A percentile compares a stretch with the other conserved stretches of the same genome.
These are phyloP conservation scores for Drosophila antonietae DNA, from an alignment of 2,888 invertebrate genomes.

Conservation along the genomic window DNA sequence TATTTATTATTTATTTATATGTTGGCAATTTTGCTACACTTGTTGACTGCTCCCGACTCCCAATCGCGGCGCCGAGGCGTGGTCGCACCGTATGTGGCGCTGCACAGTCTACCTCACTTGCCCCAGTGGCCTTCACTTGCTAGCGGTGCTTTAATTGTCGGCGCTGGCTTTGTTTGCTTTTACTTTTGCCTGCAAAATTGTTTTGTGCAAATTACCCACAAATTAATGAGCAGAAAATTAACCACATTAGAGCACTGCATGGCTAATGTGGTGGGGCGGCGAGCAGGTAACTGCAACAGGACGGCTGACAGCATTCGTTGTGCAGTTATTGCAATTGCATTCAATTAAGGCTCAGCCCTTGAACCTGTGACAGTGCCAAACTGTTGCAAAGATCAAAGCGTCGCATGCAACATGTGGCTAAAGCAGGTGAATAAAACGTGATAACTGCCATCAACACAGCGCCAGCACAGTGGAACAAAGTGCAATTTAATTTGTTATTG, in stretches of 20 bases:
- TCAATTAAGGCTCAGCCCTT: slow-evolving; percentile 50
- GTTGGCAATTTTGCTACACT: slow-evolving; percentile 57
- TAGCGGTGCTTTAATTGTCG: slow-evolving; percentile 62
- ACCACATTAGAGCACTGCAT: slow-evolving; percentile 65
- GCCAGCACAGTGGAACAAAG: slow-evolving; percentile 44
- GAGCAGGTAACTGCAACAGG: slow-evolving; percentile 8
- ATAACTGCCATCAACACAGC: slow-evolving; percentile 6
- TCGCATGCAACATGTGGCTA: slow-evolving; percentile 31
- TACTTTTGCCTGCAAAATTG: slow-evolving; percentile 74
- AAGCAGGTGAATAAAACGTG: slow-evolving; percentile 12
- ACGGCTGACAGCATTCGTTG: slow-evolving; percentile 25
- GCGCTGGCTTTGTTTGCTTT: slow-evolving; percentile 62
- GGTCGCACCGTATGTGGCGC: slow-evolving; percentile 36
- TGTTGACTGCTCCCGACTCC: slow-evolving; percentile 46
- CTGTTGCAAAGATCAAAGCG: slow-evolving; percentile 24
- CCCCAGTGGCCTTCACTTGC: slow-evolving; percentile 14
- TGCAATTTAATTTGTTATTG: background rate
- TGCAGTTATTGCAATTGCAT: slow-evolving; percentile 26
- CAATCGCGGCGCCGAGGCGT: slow-evolving; percentile 62
- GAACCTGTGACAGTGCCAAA: slow-evolving; percentile 30
- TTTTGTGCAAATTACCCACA: slow-evolving; percentile 67
- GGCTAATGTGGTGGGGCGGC: slow-evolving; percentile 1
- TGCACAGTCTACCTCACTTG: background rate
- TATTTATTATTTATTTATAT: slow-evolving; percentile 63
- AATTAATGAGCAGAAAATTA: slow-evolving; percentile 80